Base-by-base conservation (phyloP, 2,888 invertebrate genomes). In the Tenthredo amoena region DNA sequence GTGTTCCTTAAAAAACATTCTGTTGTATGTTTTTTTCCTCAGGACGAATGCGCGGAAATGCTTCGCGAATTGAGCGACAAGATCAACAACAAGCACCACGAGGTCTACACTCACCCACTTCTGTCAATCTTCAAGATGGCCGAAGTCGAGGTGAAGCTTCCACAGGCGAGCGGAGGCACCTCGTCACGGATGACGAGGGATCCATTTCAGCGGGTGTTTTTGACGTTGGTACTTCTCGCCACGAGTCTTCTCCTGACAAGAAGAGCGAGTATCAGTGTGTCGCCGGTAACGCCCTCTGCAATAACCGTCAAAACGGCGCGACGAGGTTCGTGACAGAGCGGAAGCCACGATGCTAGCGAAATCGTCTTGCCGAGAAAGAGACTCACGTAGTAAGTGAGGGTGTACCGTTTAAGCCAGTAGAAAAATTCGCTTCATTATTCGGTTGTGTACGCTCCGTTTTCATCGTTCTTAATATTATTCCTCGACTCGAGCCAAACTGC, bases 51-150 rank as follows among this genome's bases (percentile, higher is more conserved):
- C 94, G 97, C 96, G 85, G 96, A 96, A 89, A 96, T 97, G 87
- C 94, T 98, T 87, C 97, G 97, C 94, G 95, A 96, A 88, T 96
- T 98, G 87, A 97, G 97, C 92, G 96, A 97, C 87, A 96, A 97
- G 91, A 98, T 98, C 92, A 98, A 98, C 94, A 96, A 96, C 77
- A 96, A 97, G 91, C 96, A 97, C 93, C 96, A 97, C 88, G 97
- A 98, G 91, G 96, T 98, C 89, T 97, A 97, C 91, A 97, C 98
- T 81, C 98, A 98, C 93, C 96, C 97, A 86, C 95, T 98, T 58
- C 95, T 98, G 86, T 98, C 98, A 89, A 98, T 98, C 93, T 97
- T 98, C 95, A 98, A 98, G 95, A 97, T 98, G 95, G 98, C 98
- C 84, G 98, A 98, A 95, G 98, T 98, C 84, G 98, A 98, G 94